Base-by-base conservation (phyloP, 2,797 vertebrate genomes). In the Acropternis orthonyx region DNA sequence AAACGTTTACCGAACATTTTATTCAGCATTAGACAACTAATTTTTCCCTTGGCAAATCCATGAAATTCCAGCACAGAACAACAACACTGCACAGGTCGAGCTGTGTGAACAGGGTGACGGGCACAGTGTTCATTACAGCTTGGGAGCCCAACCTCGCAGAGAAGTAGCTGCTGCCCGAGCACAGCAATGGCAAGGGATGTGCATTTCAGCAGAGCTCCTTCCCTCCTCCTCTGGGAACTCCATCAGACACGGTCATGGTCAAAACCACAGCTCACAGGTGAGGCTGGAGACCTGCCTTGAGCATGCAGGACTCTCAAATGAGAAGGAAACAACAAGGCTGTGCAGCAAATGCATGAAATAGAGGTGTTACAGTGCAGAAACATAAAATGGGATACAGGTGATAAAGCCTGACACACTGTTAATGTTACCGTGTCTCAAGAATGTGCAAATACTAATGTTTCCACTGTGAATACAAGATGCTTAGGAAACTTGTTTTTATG, bases 1-100 rank as follows among this genome's bases (percentile, higher is more conserved):
- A 71, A 92, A 80, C 27, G 37, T 41, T 86, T 83, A 68, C 58
- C 88, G 86, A 72, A 93, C 43, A 58, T 88, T 86, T 92, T 86
- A 90, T 67, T 90, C 73, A 88, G 44, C 34, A 49, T 54, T 27
- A 69, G 68, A 61, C 61, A 93, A 68, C 44, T 32, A 36, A 17
- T 81, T 78, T 67, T 65, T 55, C 62, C 79, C 44, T 80, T 65
- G 27, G 59, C 44, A 86, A 78, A 65, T 20, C 46, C 5, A 5
- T 2, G 0, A 32, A 69, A 78, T 66, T 46, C 58, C 66, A 37
- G 22, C 3, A 1, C 30, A 72, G 58, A 75, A 59, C 1, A 2
- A 51, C 41, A 71, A 48, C 20, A 48, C 32, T 3, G 1, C 34
- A 24, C 44, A n/a, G n/a, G 36, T 1, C 34, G 41, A 80, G 61